Evolutionary conservation across 2,888 invertebrate species (phyloP).

Genomic region (Agonopterix alstromeriana): DNA sequence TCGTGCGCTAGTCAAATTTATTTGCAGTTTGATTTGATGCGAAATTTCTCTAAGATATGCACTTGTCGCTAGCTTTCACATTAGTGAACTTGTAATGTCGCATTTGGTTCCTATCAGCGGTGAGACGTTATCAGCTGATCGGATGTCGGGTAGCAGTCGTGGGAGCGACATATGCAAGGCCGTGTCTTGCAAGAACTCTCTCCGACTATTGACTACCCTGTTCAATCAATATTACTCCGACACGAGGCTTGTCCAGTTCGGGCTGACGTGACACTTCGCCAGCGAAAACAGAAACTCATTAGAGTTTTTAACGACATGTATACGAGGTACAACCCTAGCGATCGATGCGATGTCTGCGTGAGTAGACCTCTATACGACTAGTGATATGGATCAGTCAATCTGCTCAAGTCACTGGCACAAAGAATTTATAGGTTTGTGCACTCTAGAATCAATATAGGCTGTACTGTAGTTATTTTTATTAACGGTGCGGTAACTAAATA

Average conservation of each 20-base stretch:
- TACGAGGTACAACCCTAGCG: conserved; percentile 28
- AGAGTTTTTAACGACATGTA: conserved; percentile 47
- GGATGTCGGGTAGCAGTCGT: conserved; percentile 32
- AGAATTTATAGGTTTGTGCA: too few species aligned
- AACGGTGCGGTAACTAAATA: too few species aligned
- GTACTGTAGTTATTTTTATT: too few species aligned
- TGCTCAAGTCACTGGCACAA: too few species aligned
- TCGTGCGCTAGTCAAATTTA: conserved; percentile 13
- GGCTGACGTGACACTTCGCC: conserved; percentile 32
- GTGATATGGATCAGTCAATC: too few species aligned
- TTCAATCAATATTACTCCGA: conserved; percentile 49
- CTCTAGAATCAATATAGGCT: too few species aligned
- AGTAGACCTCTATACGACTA: too few species aligned
- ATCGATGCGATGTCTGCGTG: conserved; percentile 36
- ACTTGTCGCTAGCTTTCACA: conserved; percentile 60
- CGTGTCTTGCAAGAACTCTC: conserved; percentile 37
- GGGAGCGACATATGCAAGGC: conserved; percentile 30
- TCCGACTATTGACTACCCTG: conserved; percentile 40
- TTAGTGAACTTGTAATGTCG: conserved; percentile 43
- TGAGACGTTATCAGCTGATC: conserved; percentile 56
- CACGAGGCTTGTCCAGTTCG: conserved; percentile 23
- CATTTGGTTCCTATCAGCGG: conserved; percentile 30
- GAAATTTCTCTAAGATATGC: conserved; percentile 49
- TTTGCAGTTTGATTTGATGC: conserved; percentile 21
- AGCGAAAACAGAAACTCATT: conserved; percentile 57